phyloP scores from a whole-genome alignment of 2,797 vertebrate species.

The Falco berigora region DNA sequence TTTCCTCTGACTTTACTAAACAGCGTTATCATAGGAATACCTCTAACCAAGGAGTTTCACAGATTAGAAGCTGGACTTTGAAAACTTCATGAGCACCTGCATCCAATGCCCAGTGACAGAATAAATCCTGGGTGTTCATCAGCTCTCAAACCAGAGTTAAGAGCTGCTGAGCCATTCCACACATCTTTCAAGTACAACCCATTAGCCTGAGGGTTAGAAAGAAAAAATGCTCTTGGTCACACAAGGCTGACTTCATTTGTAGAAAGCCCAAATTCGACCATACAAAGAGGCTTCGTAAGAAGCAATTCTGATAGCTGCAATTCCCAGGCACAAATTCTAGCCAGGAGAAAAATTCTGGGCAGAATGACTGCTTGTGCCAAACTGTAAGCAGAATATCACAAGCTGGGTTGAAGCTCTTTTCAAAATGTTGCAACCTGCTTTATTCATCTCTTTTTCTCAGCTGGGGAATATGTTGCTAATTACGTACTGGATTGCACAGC shows the following conservation, averaged over 20 bases:
- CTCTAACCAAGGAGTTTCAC: not conserved
- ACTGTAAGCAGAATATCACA: not conserved
- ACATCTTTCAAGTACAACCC: not conserved
- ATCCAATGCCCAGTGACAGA: not conserved
- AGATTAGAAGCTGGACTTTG: not conserved
- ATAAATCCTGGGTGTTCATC: not conserved
- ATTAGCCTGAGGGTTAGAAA: not conserved
- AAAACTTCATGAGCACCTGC: not conserved
- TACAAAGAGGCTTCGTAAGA: not conserved
- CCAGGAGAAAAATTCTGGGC: not conserved
- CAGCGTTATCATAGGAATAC: not conserved
- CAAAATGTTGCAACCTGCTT: not conserved
- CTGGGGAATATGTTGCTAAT: conserved; percentile 7
- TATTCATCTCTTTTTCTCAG: not conserved
- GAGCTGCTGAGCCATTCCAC: not conserved
- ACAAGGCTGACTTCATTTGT: not conserved
- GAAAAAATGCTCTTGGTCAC: not conserved
- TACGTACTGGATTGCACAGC: not conserved
- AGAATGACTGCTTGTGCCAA: not conserved
- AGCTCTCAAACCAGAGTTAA: not conserved
- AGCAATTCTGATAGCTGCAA: not conserved
- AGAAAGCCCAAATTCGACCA: not conserved
- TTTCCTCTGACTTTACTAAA: not conserved
- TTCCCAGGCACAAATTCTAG: not conserved
- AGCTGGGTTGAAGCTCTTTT: not conserved